Base-by-base conservation (phyloP, 2,113 vertebrate species). In the Copsychus sechellarum region DNA sequence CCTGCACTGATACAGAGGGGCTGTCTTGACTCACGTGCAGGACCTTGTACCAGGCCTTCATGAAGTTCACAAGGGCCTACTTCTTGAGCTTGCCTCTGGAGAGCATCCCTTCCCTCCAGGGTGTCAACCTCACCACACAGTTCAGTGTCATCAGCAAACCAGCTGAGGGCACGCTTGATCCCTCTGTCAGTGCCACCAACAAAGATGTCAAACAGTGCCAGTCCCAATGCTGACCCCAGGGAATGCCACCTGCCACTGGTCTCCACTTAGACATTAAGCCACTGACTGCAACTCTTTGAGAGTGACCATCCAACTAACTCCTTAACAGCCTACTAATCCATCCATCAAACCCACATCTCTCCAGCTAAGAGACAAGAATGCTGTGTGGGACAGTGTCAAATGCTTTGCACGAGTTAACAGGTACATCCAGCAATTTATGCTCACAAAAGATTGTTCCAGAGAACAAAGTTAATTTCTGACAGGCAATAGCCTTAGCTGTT, bases 111-210 rank as follows among this genome's bases (percentile, higher is more conserved):
- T 38, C n/a, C n/a, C 22, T 18, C 14, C 48, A 33, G 22, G 1
- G 1, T 14, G 33, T 36, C 33, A 36, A 36, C 48, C 33, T 8
- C 38, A 33, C 38, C 81, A 72, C 40, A 28, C 7, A 53, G 22
- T 14, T 36, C 2, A 1, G 33, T 17, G 47, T 22, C 67, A 62
- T 11, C 57, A 38, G 38, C 4, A 12, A 33, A 64, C n/a, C 2
- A 64, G n/a, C 14, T 64, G 58, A 33, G 28, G 28, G 6, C 38
- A 18, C 0, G 0, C n/a, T n/a, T 0, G 0, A 56, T 47, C 23
- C 40, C 14, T 7, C 28, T 33, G 28, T 5, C 40, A 25, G 12
- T 17, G 78, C 23, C 58, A n/a, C 40, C 40, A 26, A 25, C 6
- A n/a, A 65, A 56, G 50, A 38, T 6, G 28, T n/a, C 25, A 54